Evolutionary conservation across 2,113 vertebrate species (phyloP).

Genomic region (Microtus richardsoni): DNA sequence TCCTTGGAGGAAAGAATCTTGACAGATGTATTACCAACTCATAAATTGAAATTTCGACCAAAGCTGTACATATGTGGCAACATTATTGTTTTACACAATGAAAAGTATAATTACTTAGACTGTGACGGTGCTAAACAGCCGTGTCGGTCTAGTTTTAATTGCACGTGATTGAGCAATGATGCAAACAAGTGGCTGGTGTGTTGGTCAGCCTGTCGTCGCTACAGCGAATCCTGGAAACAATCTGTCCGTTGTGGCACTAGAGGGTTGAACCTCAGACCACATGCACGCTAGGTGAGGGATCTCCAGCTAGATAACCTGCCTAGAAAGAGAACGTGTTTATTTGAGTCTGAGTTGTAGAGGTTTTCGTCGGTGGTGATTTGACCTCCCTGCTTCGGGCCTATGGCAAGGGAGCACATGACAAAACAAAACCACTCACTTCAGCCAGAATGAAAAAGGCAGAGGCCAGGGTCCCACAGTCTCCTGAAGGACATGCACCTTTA

Average conservation of each 20-base stretch:
- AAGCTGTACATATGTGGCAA: not conserved
- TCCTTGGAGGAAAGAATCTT: constrained; percentile 13
- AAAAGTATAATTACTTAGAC: constrained; percentile 37
- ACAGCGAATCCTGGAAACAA: not conserved
- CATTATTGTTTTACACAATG: constrained; percentile 2
- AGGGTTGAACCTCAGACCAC: not conserved
- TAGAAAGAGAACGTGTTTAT: not conserved
- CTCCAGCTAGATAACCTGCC: not conserved
- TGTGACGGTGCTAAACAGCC: not conserved
- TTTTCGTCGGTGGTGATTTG: not conserved
- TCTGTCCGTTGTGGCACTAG: not conserved
- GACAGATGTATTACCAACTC: constrained; percentile 41
- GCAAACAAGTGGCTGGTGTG: not conserved
- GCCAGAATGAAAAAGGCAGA: not conserved
- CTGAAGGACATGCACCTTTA: not conserved
- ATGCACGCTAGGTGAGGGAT: not conserved
- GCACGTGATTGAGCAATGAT: not conserved
- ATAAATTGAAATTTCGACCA: constrained; percentile 37
- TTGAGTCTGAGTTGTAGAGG: not conserved
- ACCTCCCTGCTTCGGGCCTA: not conserved
- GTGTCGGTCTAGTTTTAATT: constrained; percentile 14
- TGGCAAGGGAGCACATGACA: not conserved
- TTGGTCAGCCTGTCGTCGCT: not conserved
- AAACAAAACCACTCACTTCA: not conserved
- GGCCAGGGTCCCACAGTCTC: not conserved